A percentile compares a stretch with the other conserved stretches of the same genome.
These are phyloP conservation scores for Eilema caniola DNA, from an alignment of 2,888 invertebrate species.

Conservation along the genomic window DNA sequence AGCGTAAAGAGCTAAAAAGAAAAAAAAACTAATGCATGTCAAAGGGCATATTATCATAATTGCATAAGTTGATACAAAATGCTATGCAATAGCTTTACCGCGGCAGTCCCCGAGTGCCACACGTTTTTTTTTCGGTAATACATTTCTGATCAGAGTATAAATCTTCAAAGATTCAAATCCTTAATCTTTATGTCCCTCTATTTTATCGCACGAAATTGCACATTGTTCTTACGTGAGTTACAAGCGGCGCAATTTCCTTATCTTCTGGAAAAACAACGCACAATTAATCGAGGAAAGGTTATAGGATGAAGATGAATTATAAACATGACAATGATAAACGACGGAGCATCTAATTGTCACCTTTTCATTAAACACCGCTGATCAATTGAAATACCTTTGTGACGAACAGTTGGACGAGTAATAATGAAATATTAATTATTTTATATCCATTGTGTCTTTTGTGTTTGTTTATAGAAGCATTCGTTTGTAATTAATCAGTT, in stretches of 20 bases:
- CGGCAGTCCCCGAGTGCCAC: too few relatives aligned
- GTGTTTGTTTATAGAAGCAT: slow-evolving; percentile 31
- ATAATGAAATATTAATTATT: slow-evolving; percentile 49
- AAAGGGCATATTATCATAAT: too few relatives aligned
- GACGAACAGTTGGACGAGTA: slow-evolving; percentile 22
- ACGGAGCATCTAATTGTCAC: slow-evolving; percentile 44
- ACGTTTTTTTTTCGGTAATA: too few relatives aligned
- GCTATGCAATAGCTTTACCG: too few relatives aligned
- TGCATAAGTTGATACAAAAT: too few relatives aligned
- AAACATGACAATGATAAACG: slow-evolving; percentile 59
- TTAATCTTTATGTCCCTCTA: slow-evolving; percentile 29
- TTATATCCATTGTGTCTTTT: slow-evolving; percentile 36
- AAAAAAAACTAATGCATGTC: too few relatives aligned
- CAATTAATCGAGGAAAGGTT: slow-evolving; percentile 53
- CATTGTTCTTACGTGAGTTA: slow-evolving; percentile 38
- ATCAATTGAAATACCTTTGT: slow-evolving; percentile 47
- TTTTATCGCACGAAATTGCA: slow-evolving; percentile 37
- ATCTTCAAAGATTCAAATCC: slow-evolving; percentile 36
- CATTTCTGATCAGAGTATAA: too few relatives aligned
- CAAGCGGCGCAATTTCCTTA: slow-evolving; percentile 33
- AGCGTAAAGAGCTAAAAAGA: too few relatives aligned
- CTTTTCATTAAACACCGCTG: slow-evolving; percentile 55
- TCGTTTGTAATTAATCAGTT: slow-evolving; percentile 39
- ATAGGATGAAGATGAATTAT: slow-evolving; percentile 57
- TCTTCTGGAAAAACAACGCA: slow-evolving; percentile 38